These are phyloP conservation scores for Numenius arquata DNA, from an alignment of 2,113 vertebrate species.

Conservation along the genomic window DNA sequence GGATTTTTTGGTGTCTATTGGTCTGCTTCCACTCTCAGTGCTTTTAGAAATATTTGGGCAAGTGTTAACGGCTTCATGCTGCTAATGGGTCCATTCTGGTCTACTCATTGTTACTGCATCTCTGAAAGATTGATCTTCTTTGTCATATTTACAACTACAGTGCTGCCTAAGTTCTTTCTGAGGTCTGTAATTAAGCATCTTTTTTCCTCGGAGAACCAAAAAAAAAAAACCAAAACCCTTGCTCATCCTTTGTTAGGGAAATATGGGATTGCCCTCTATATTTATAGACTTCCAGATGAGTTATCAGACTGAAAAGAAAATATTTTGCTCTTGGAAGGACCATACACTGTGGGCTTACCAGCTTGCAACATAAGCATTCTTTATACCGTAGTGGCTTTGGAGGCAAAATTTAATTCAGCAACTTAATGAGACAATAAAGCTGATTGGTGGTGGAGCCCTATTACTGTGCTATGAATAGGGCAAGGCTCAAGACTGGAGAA, in stretches of 20 bases:
- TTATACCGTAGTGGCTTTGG: neutral
- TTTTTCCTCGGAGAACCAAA: neutral
- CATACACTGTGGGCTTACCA: neutral
- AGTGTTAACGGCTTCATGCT: neutral
- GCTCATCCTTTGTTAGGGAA: neutral
- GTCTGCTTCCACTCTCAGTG: neutral
- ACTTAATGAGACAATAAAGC: neutral
- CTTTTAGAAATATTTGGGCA: neutral
- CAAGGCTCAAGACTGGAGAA: neutral
- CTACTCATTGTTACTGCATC: neutral
- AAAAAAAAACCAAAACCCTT: neutral
- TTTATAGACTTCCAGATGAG: neutral
- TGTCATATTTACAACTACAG: neutral
- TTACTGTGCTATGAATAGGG: neutral
- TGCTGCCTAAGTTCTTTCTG: neutral
- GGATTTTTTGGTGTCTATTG: neutral
- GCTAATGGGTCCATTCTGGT: neutral
- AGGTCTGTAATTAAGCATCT: neutral
- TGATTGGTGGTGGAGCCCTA: neutral
- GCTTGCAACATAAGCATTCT: neutral
- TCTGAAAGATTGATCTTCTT: neutral
- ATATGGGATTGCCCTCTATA: neutral
- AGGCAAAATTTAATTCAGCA: constrained; percentile 2
- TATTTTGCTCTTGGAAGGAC: constrained; percentile 4
- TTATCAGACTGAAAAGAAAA: constrained; percentile 2